Percentiles rank a stretch among this genome's conserved stretches.
These are phyloP conservation scores for Ochropleura leucogaster DNA, from an alignment of 2,888 invertebrate genomes.

Conservation along the genomic window DNA sequence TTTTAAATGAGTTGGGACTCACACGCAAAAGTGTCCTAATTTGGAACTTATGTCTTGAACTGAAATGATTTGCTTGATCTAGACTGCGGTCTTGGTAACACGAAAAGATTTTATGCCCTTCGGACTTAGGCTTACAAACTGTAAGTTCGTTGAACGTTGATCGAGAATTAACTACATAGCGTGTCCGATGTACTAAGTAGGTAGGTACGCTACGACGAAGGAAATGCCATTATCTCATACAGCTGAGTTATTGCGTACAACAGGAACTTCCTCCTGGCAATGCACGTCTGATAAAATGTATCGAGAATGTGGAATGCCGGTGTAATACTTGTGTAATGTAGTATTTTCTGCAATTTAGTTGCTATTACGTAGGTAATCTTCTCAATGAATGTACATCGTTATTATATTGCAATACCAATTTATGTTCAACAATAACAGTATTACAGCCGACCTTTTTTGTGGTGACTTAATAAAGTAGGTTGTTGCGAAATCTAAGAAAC, in stretches of 20 bases:
- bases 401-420: conserved; percentile 12
- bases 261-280: conserved; percentile 55
- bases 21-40: conserved; percentile 73
- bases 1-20: conserved; percentile 80
- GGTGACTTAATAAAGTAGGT: background rate
- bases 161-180: conserved; percentile 36
- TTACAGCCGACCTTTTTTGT: background rate
- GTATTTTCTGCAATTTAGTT: conserved; percentile 41
- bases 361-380: conserved; percentile 30
- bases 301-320: conserved; percentile 36
- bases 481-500: conserved; percentile 21
- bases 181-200: conserved; percentile 33
- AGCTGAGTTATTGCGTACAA: conserved; percentile 56
- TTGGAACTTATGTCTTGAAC: conserved; percentile 75
- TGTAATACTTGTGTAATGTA: conserved; percentile 16
- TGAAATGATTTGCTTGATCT: conserved; percentile 67
- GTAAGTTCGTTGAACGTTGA: conserved; percentile 24
- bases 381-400: conserved; percentile 16
- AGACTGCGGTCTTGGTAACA: conserved; percentile 69
- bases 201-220: conserved; percentile 23
- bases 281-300: conserved; percentile 57
- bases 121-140: conserved; percentile 59
- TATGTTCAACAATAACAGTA: conserved; percentile 14
- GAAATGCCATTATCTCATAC: conserved; percentile 56
- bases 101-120: conserved; percentile 66